phyloP scores from a whole-genome alignment of 2,888 invertebrate genomes.

The Amblyjoppa proteus region DNA sequence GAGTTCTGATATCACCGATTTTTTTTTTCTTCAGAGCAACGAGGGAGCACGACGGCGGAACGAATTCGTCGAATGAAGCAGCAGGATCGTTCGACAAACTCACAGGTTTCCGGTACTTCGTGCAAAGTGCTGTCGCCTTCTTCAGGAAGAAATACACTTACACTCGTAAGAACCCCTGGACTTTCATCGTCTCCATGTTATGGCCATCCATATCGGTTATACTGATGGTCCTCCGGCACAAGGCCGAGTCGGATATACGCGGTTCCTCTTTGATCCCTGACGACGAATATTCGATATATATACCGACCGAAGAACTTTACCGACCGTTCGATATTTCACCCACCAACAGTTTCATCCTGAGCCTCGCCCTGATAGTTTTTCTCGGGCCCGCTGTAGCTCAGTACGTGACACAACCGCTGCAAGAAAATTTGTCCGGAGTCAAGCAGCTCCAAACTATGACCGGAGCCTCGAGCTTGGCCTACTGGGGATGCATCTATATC shows the following conservation, averaged over 20 bases:
- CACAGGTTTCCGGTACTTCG: slow-evolving; percentile 76
- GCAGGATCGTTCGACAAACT: slow-evolving; percentile 74
- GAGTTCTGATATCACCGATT: background rate
- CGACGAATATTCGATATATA: slow-evolving; percentile 75
- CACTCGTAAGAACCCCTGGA: slow-evolving; percentile 78
- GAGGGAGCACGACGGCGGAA: slow-evolving; percentile 77
- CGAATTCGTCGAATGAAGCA: slow-evolving; percentile 74
- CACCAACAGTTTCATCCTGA: slow-evolving; percentile 69
- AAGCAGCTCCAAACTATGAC: slow-evolving; percentile 90
- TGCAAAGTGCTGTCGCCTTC: slow-evolving; percentile 81
- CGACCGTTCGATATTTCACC: slow-evolving; percentile 38
- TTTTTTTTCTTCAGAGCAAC: slow-evolving; percentile 75
- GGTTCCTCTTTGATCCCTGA: slow-evolving; percentile 79
- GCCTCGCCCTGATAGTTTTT: slow-evolving; percentile 71
- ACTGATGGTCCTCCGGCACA: slow-evolving; percentile 79
- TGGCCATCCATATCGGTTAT: slow-evolving; percentile 79
- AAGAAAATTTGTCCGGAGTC: slow-evolving; percentile 88
- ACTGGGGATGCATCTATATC: slow-evolving; percentile 88
- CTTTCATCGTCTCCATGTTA: slow-evolving; percentile 77
- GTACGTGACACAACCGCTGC: slow-evolving; percentile 88
- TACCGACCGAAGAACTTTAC: slow-evolving; percentile 77
- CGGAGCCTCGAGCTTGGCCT: slow-evolving; percentile 87
- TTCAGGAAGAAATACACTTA: slow-evolving; percentile 82
- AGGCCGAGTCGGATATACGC: slow-evolving; percentile 69
- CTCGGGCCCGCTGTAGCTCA: slow-evolving; percentile 84